Evolutionary conservation across 2,888 invertebrate species (phyloP).

Genomic region (Sycophila texana): DNA sequence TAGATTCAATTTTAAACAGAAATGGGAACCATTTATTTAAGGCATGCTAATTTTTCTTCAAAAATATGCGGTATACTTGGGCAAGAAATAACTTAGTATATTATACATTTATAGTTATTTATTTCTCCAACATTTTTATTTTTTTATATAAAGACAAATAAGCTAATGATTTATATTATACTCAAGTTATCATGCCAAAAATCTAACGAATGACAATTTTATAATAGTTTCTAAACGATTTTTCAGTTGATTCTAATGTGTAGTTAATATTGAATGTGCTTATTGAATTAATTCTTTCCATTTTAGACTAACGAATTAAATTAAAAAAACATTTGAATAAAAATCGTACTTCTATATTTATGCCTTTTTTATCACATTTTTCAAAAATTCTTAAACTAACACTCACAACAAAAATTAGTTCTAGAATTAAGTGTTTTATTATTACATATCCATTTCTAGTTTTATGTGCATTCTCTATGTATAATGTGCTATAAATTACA

Average conservation of each 20-base stretch:
- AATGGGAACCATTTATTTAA: too few relatives aligned
- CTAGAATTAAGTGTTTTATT: not conserved
- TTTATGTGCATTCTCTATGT: conserved; percentile 7
- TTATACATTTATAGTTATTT: conserved; percentile 38
- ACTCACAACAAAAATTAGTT: not conserved
- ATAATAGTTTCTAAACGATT: not conserved
- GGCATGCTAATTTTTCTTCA: too few relatives aligned
- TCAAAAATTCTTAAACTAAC: not conserved
- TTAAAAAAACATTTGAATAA: too few relatives aligned
- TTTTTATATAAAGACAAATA: conserved; percentile 12
- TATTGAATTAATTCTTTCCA: not conserved
- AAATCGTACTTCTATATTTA: too few relatives aligned
- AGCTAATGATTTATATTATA: conserved; percentile 13
- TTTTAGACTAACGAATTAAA: not conserved
- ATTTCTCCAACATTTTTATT: conserved; percentile 45
- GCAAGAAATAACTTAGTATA: conserved; percentile 2
- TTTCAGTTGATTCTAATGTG: conserved; percentile 21
- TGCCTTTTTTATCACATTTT: conserved; percentile 2
- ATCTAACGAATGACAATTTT: conserved; percentile 18
- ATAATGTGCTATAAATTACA: conserved; percentile 24
- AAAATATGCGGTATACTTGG: not conserved
- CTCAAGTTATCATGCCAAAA: conserved; percentile 26
- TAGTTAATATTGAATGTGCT: conserved; percentile 13
- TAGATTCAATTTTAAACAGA: too few relatives aligned
- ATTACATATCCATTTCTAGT: not conserved